phyloP scores from a whole-genome alignment of 2,113 vertebrate species.

The Eolophus roseicapilla region DNA sequence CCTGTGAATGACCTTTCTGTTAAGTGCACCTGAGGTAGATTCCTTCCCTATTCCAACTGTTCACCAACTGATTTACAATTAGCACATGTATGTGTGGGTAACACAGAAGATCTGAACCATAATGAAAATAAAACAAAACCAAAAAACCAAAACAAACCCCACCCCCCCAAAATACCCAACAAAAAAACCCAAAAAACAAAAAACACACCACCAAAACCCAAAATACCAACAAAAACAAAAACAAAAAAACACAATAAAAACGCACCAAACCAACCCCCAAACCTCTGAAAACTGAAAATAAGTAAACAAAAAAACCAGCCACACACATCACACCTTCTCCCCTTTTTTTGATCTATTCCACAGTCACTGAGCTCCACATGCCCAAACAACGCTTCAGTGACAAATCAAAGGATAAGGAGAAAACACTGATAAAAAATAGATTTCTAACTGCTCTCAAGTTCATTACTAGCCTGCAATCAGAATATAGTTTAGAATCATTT shows the following conservation, averaged over 20 bases:
- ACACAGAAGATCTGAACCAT: background rate
- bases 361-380: background rate
- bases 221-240: too few relatives aligned
- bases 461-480: background rate
- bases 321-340: rapidly evolving
- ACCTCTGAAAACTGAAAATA: background rate
- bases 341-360: background rate
- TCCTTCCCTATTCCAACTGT: background rate
- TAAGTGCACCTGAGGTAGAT: background rate
- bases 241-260: background rate
- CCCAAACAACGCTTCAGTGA: background rate
- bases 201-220: background rate
- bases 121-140: background rate
- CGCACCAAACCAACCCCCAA: background rate
- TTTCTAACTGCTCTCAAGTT: background rate
- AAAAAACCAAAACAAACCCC: background rate
- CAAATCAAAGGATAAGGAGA: background rate
- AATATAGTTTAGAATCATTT: background rate
- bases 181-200: too few relatives aligned
- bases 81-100: background rate
- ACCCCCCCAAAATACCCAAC: background rate
- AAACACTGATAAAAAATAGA: background rate
- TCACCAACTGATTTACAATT: background rate
- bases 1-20: background rate
- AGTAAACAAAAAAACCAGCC: background rate